Evolutionary conservation across 1,140 invertebrate species (phyloP), one percentile per base, ranked within the genome.

Genomic region (Neodiprion lecontei): DNA sequence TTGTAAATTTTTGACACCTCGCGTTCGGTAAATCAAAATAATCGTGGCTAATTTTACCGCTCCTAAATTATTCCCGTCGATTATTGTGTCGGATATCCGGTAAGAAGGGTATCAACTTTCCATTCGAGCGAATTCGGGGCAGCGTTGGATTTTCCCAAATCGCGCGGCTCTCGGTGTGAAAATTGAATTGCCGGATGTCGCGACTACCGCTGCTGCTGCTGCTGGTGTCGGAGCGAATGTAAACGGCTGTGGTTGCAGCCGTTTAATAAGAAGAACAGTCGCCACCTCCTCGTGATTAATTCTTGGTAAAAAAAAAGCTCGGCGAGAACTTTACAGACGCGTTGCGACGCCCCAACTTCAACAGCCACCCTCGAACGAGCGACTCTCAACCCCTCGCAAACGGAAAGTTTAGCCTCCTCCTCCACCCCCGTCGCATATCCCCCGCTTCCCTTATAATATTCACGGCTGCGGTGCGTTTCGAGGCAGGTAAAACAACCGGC

Each of bases 201-300:
- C 28, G 28, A 40, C 28, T 40, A 5, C 28, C 28, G 28, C 28
- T 40, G 28, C 28, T 40, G 28, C 28, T 40, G 28, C 28, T 40
- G 28, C 28, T 40, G 28, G 2, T 40, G 5, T 9, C n/a, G 11
- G 11, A 12, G 53, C 53, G 53, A 61, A 61, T 14, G 53, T 61
- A 61, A 61, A 61, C 53, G 53, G 53, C 28, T 61, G 53, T 17
- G 53, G 53, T 61, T 61, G 53, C 53, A 17, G 28, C 28, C 28
- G 85, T 86, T 86, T 86, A 87, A 88, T 87, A 85, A 87, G 84
- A 82, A 40, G 28, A 84, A 81, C 84, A 85, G 86, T 86, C 85
- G 82, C 82, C 84, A 82, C 84, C 84, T 86, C 85, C 83, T 81
- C 82, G 82, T 85, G 85, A 87, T 87, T 86, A 88, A 88, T 88